Base-by-base conservation (phyloP, 2,113 vertebrate genomes). In the Phainopepla nitens region DNA sequence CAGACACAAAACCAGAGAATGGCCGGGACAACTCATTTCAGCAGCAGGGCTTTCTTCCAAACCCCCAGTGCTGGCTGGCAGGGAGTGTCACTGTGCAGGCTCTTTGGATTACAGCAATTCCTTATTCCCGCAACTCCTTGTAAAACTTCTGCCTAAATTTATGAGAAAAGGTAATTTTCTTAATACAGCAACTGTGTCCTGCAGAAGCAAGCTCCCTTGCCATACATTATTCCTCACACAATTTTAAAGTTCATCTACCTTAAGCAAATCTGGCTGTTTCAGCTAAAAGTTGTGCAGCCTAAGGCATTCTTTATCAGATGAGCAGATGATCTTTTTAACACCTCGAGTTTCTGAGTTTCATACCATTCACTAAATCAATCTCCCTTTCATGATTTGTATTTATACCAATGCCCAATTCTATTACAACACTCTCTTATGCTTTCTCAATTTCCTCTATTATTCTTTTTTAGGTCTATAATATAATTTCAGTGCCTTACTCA, bases 351-450 rank as follows among this genome's bases (percentile, higher is more conserved):
- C 86, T 62, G 83, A 78, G 89, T 86, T 91, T 93, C 91, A 25
- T 33, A 56, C 82, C 88, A 57, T 75, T 66, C 94, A 95, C 90
- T 95, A 94, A 95, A 86, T 86, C 92, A 81, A 35, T 92, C 69
- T 97, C 85, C 80, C 50, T 92, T 87, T 84, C 90, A 71, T 82
- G 75, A 92, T 93, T 69, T 90, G 87, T 96, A 91, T 95, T 95
- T 96, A 91, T 93, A 79, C 71, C 79, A 35, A 22, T 44, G 61
- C 49, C 78, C 84, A 82, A 72, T 95, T 87, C 93, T 62, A 82
- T 94, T 91, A 84, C 77, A 94, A 60, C 50, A 50, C 80, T 86
- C 77, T 77, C 78, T 76, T 61, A 70, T 47, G 56, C 66, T 77
- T 78, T 94, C 86, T 89, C 93, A 81, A 54, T 92, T 97, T 96